These are phyloP conservation scores for Alosa sapidissima DNA, from an alignment of 2,797 vertebrate genomes.

Conservation along the genomic window DNA sequence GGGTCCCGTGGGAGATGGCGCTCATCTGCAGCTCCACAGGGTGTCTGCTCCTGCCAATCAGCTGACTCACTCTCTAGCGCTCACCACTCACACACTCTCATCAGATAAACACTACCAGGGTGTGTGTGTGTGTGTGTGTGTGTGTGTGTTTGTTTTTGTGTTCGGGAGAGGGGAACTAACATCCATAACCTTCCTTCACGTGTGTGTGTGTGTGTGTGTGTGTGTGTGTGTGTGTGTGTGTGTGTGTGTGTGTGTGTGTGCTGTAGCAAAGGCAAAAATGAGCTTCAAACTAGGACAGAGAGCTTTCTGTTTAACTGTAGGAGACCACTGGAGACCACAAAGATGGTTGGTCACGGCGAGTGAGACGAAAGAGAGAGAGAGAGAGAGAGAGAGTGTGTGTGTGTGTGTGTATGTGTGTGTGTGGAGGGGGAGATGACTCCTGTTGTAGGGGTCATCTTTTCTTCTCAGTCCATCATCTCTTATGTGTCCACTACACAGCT, in stretches of 20 bases:
- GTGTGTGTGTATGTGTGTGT: background rate
- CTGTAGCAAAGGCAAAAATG: background rate
- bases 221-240: background rate
- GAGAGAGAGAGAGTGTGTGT: background rate
- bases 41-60: constrained; percentile 81
- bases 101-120: background rate
- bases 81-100: background rate
- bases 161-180: constrained; percentile 19
- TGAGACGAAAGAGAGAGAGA: background rate
- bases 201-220: background rate
- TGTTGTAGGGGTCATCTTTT: too few species aligned
- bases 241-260: background rate
- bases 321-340: background rate
- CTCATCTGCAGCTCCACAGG: constrained; percentile 63
- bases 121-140: background rate
- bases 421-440: background rate
- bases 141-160: background rate
- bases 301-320: background rate
- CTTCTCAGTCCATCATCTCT: too few species aligned
- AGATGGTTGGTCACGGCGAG: background rate
- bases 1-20: background rate
- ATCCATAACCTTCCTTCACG: too few species aligned
- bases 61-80: constrained; percentile 52
- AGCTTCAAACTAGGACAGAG: background rate
- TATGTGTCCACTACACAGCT: too few species aligned